Base-by-base conservation (phyloP, 2,113 vertebrate species). In the Fregetta grallaria region DNA sequence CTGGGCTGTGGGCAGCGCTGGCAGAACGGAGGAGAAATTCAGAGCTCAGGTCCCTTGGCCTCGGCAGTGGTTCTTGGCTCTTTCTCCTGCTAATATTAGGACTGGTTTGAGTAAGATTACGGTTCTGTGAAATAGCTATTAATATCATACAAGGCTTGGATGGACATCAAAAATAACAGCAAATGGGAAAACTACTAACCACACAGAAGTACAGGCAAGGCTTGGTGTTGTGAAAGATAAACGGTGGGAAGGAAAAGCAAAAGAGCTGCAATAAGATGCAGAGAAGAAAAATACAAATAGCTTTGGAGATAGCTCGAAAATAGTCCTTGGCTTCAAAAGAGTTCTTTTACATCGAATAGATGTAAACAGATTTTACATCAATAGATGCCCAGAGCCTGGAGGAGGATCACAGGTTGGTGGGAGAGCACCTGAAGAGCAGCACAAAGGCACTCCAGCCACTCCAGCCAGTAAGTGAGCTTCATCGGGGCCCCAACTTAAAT, bases 71-170 rank as follows among this genome's bases (percentile, higher is more conserved):
- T 2, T 92, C 92, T 92, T 88, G 96, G 92, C 86, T 86, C 66
- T 62, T 73, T 53, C 66, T 66, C 25, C 58, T 62, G 90, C 92
- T 92, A 90, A 85, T 82, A 92, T 93, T 92, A 93, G 92, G 85
- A 32, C 58, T 68, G 92, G 11, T 76, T 92, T 68, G 90, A 62
- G 94, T 92, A 90, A 88, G 88, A 85, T 82, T 53, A 38, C 3
- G 27, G 78, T 63, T 93, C 78, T 89, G 65, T 67, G 88, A 63
- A 71, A 42, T 17, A 13, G 81, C 88, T 97, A 97, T 95, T 95
- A 94, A 94, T 97, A 97, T 44, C 82, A 11, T 44, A 92, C 92
- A 96, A 93, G 96, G 88, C 92, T 78, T 97, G 96, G 96, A 82
- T 72, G 74, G 86, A 16, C 86, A 74, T 94, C 78, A 95, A 93